phyloP scores from a whole-genome alignment of 2,888 invertebrate species.

The Prosapia bicincta region DNA sequence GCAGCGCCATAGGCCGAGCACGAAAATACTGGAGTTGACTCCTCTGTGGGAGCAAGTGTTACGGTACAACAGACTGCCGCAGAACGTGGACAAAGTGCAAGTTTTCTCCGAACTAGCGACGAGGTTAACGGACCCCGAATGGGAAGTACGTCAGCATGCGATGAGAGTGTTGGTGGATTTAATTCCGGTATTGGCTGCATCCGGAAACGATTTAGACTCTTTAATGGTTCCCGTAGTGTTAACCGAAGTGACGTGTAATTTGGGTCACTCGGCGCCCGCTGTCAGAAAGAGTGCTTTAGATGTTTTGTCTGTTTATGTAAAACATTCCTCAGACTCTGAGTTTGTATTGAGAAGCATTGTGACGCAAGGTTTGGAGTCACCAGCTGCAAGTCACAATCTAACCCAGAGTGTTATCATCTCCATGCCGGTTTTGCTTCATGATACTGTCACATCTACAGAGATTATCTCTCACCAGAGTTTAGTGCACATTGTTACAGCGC shows the following conservation, averaged over 20 bases:
- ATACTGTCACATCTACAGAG: slow-evolving; percentile 19
- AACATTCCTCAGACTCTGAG: slow-evolving; percentile 64
- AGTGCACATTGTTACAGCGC: slow-evolving; percentile 44
- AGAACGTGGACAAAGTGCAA: slow-evolving; percentile 59
- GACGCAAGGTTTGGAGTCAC: slow-evolving; percentile 60
- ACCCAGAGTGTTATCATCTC: slow-evolving; percentile 38
- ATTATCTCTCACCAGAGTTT: slow-evolving; percentile 40
- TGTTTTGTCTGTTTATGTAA: slow-evolving; percentile 67
- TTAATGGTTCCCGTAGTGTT: slow-evolving; percentile 58
- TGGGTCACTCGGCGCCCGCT: slow-evolving; percentile 76
- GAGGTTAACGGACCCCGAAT: slow-evolving; percentile 72
- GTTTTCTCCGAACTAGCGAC: slow-evolving; percentile 70
- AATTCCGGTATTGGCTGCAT: slow-evolving; percentile 62
- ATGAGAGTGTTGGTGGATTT: slow-evolving; percentile 74
- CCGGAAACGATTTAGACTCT: slow-evolving; percentile 58
- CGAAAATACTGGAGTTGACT: slow-evolving; percentile 56
- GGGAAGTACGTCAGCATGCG: slow-evolving; percentile 81
- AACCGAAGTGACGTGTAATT: slow-evolving; percentile 69
- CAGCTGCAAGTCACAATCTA: slow-evolving; percentile 50
- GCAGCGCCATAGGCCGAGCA: slow-evolving; percentile 35
- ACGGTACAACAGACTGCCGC: slow-evolving; percentile 67
- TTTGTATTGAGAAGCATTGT: slow-evolving; percentile 62
- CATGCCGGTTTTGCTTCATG: slow-evolving; percentile 37
- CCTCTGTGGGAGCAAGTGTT: slow-evolving; percentile 79
- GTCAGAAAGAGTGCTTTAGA: slow-evolving; percentile 77